Base-by-base conservation (phyloP, 2,888 invertebrate species). In the Chouioia cunea region DNA sequence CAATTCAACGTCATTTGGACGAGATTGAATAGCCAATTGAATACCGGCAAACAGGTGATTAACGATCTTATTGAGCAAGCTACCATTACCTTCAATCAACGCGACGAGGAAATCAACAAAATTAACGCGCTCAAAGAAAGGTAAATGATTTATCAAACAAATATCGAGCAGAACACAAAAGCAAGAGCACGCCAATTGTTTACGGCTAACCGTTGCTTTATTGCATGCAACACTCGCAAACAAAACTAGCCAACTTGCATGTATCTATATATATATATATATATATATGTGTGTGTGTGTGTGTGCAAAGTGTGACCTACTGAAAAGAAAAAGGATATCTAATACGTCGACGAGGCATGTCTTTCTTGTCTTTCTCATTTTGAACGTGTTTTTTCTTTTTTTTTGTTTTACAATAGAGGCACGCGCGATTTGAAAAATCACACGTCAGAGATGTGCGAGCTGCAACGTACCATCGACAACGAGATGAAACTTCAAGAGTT, bases 31-130 rank as follows among this genome's bases (percentile, higher is more conserved):
- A 90, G 90, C 57, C 91, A 93, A 66, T 88, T 96, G 60, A 91
- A 91, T 81, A 89, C 90, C 48, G 93, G 95, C 1, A 95, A 96
- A 80, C 91, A 92, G 72, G 90, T 93, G 79, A 94, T 96, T 82
- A 90, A 93, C 77, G 95, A 95, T 80, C 86, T 96, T 69, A 93
- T 97, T 72, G 96, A 97, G 78, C 93, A 94, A 78, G 94, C 96
- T 0, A 96, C 95, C 22, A 87, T 92, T 50, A 94, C 96, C 0
- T 97, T 95, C 81, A 96, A 96, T 86, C 94, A 95, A 85, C 88
- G 96, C 73, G 96, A 93, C 82, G 93, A 93, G 81, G 90, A 93
- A 86, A 91, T 93, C 80, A 89, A 91, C 68, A 96, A 96, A 85
- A 89, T 96, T 52, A 90, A 93, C 73, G 91, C 92, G 0, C 87